Percentiles rank a stretch among this genome's conserved stretches.
Evolutionary conservation across 2,113 vertebrate species (phyloP).

Genomic region (Catharus bicknelli): DNA sequence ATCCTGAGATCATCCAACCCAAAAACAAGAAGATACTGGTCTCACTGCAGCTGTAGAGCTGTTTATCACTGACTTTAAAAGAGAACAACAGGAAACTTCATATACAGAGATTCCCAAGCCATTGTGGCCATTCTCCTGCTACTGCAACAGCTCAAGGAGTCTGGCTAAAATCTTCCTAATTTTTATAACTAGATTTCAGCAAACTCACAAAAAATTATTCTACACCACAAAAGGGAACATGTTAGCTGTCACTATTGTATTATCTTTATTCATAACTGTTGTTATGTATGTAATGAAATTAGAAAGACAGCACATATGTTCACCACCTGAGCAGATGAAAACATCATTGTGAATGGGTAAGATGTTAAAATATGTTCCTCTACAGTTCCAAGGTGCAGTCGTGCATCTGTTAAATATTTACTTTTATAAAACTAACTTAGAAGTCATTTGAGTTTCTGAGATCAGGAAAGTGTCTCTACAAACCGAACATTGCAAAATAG

Average conservation of each 20-base stretch:
- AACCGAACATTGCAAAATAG: conserved; percentile 3
- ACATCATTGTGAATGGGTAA: neutral
- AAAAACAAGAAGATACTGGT: neutral
- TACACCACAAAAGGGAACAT: neutral
- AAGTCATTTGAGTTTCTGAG: conserved; percentile 9
- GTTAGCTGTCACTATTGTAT: conserved; percentile 10
- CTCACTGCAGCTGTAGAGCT: neutral
- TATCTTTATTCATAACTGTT: conserved; percentile 36
- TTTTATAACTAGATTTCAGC: neutral
- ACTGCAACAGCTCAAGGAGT: neutral
- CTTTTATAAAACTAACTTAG: conserved; percentile 16
- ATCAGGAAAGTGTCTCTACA: neutral
- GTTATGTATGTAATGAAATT: conserved; percentile 32
- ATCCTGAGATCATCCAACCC: neutral
- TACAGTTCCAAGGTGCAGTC: neutral
- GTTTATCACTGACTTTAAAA: neutral
- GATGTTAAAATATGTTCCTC: conserved; percentile 29
- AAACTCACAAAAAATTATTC: neutral
- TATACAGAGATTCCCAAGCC: neutral
- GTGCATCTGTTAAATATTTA: conserved; percentile 52
- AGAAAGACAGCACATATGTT: conserved; percentile 52
- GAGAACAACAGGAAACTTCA: neutral
- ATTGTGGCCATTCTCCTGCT: neutral
- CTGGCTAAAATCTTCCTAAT: neutral
- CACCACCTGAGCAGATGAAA: conserved; percentile 56